phyloP scores from a whole-genome alignment of 2,113 vertebrate species.

The Phyllopteryx taeniolatus region DNA sequence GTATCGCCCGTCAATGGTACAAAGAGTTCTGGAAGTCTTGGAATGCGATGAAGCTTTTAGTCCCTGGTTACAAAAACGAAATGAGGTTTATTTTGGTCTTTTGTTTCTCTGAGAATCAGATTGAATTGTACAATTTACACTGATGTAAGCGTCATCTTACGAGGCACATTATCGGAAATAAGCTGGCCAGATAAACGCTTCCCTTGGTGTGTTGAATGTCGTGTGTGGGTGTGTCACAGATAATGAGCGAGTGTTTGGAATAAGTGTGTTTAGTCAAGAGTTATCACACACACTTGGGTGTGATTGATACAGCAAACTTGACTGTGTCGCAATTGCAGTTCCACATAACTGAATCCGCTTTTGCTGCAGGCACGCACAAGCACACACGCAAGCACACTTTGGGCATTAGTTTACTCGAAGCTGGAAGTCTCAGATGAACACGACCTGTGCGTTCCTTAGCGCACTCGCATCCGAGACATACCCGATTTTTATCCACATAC shows the following conservation, averaged over 20 bases:
- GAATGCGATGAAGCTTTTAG: neutral
- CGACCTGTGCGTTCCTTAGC: too few species aligned
- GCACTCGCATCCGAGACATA: too few species aligned
- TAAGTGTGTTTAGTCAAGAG: constrained; percentile 48
- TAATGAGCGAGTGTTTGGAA: constrained; percentile 33
- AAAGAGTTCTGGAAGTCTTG: too few species aligned
- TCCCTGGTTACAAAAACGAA: constrained; percentile 18
- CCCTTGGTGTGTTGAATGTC: constrained; percentile 53
- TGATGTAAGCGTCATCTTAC: constrained; percentile 47
- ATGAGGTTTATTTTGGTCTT: constrained; percentile 26
- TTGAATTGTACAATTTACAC: constrained; percentile 24
- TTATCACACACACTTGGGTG: constrained; percentile 33
- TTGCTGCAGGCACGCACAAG: neutral
- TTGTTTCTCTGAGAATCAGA: constrained; percentile 23
- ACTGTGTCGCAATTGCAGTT: constrained; percentile 25
- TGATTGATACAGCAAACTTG: constrained; percentile 45
- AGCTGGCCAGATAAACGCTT: constrained; percentile 63
- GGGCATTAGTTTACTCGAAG: too few species aligned
- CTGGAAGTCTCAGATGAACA: too few species aligned
- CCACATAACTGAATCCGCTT: neutral
- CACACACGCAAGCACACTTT: neutral
- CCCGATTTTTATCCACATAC: too few species aligned
- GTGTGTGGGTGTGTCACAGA: constrained; percentile 3
- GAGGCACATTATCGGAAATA: constrained; percentile 52
- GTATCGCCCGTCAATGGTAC: too few species aligned